Conservation (phyloP, 1,140 invertebrate genomes). For the Ostrea denselamellosa region DNA sequence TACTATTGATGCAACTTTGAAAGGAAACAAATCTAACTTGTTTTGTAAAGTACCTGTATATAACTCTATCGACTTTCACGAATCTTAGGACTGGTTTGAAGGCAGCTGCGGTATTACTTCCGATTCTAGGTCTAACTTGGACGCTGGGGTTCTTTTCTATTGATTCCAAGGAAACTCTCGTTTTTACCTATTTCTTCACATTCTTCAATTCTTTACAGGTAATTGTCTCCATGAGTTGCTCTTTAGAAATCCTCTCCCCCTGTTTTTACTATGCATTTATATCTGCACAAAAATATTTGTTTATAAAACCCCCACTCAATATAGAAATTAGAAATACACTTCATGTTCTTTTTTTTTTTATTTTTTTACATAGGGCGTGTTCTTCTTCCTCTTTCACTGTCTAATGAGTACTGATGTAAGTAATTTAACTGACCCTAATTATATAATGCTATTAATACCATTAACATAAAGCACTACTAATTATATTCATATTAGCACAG, state of each 20-base stretch:
- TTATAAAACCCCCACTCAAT: not conserved
- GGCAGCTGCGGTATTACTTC: conserved; percentile 69
- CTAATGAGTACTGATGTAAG: conserved; percentile 69
- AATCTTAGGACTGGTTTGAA: conserved; percentile 68
- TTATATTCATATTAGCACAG: too few relatives aligned
- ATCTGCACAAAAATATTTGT: not conserved
- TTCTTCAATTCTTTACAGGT: conserved; percentile 71
- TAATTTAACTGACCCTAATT: not conserved
- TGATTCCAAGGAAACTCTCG: conserved; percentile 60
- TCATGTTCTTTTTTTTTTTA: not conserved
- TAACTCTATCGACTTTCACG: not conserved
- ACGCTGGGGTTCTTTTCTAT: conserved; percentile 69
- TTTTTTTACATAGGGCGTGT: conserved; percentile 61
- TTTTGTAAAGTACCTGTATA: too few relatives aligned
- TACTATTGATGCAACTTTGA: too few relatives aligned
- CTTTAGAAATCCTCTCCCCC: not conserved
- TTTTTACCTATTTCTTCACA: conserved; percentile 73
- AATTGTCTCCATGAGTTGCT: not conserved
- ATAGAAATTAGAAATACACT: not conserved
- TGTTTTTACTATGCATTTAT: not conserved
- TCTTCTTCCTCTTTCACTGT: conserved; percentile 70
- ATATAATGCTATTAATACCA: not conserved
- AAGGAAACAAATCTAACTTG: too few relatives aligned
- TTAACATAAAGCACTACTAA: too few relatives aligned
- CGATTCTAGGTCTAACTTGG: conserved; percentile 73